Conservation (phyloP, 2,888 invertebrate species). For the Harpalus rubripes region DNA sequence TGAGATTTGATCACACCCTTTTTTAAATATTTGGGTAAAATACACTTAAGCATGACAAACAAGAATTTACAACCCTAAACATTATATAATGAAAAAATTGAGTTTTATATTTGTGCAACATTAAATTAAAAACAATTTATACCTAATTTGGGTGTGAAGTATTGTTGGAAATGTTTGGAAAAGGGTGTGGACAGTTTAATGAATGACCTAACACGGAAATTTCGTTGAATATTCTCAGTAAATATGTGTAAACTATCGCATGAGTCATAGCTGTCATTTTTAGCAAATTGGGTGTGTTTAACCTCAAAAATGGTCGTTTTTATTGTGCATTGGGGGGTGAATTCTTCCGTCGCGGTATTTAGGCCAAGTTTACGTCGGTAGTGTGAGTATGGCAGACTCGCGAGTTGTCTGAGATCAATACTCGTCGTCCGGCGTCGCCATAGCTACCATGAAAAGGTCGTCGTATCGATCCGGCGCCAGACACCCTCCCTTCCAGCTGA, state of each 20-base stretch:
- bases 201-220: neutral
- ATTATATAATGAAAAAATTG: too few species aligned
- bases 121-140: too few species aligned
- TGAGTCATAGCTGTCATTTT: neutral
- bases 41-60: too few species aligned
- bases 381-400: conserved; percentile 1
- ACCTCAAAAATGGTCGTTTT: neutral
- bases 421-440: conserved; percentile 40
- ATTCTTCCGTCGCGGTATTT: conserved; percentile 19
- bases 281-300: neutral
- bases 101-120: too few species aligned
- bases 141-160: too few species aligned
- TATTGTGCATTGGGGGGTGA: neutral
- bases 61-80: too few species aligned
- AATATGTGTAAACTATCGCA: neutral
- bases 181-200: neutral
- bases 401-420: conserved; percentile 33
- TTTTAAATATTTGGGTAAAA: too few species aligned
- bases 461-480: conserved; percentile 42
- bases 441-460: conserved; percentile 51
- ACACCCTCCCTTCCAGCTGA: conserved; percentile 17
- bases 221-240: too few species aligned
- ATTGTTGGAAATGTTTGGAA: too few species aligned
- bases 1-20: too few species aligned
- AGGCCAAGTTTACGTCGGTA: conserved; percentile 58